These are phyloP conservation scores for Pluvialis apricaria DNA, from an alignment of 2,113 vertebrate genomes.

Conservation along the genomic window DNA sequence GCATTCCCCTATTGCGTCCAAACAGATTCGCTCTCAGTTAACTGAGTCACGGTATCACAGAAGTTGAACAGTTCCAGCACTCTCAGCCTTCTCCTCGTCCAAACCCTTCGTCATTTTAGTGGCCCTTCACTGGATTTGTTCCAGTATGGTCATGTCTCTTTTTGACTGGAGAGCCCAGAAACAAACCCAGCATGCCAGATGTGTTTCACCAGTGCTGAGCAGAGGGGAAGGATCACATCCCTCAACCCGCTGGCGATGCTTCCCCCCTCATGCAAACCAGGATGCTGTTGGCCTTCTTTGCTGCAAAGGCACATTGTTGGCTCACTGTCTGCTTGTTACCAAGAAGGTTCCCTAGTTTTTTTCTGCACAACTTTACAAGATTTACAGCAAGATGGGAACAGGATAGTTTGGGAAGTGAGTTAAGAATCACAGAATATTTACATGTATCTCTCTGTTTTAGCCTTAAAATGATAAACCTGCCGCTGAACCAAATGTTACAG, in stretches of 20 bases:
- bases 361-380: background rate
- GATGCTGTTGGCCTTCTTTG: background rate
- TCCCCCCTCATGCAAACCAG: too few species aligned
- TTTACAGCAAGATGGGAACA: background rate
- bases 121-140: background rate
- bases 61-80: background rate
- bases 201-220: too few species aligned
- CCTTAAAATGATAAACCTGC: background rate
- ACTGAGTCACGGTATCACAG: background rate
- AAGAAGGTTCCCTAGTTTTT: background rate
- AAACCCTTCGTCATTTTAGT: background rate
- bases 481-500: background rate
- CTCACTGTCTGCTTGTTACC: background rate
- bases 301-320: background rate
- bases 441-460: background rate
- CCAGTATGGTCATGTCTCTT: background rate
- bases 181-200: background rate
- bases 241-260: too few species aligned
- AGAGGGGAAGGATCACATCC: too few species aligned
- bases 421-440: background rate
- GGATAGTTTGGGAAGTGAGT: background rate
- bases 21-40: background rate
- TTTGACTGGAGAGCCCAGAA: background rate
- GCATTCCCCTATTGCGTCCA: background rate
- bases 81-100: background rate